Percentiles rank a stretch among this genome's conserved stretches.
phyloP scores from a whole-genome alignment of 2,797 vertebrate species.

The Enteromius anoplus region DNA sequence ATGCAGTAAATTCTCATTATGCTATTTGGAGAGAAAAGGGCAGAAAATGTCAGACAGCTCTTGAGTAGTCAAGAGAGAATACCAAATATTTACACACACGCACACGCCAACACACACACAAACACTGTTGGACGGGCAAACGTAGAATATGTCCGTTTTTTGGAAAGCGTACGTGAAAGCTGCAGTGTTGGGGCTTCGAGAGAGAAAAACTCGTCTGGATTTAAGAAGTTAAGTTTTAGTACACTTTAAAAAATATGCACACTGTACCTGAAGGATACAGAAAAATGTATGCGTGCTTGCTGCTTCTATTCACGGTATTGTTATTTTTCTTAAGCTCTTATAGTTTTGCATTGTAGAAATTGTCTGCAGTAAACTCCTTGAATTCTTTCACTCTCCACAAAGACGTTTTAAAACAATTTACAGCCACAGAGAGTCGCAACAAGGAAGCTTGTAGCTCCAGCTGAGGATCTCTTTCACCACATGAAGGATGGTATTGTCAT shows the following conservation, averaged over 20 bases:
- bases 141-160: slow-evolving; percentile 52
- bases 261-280: slow-evolving; percentile 26
- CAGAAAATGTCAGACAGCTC: slow-evolving; percentile 53
- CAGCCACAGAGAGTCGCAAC: slow-evolving; percentile 70
- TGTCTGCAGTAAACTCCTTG: neutral
- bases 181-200: slow-evolving; percentile 34
- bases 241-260: slow-evolving; percentile 28
- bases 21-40: slow-evolving; percentile 58
- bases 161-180: slow-evolving; percentile 38
- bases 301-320: slow-evolving; percentile 1
- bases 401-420: slow-evolving; percentile 71
- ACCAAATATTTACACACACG: slow-evolving; percentile 34
- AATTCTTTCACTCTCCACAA: slow-evolving; percentile 51
- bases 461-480: slow-evolving; percentile 63
- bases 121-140: slow-evolving; percentile 51
- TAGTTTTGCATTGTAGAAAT: neutral
- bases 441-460: slow-evolving; percentile 63
- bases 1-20: slow-evolving; percentile 64
- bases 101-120: slow-evolving; percentile 13
- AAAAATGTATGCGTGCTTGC: neutral
- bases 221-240: slow-evolving; percentile 37
- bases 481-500: slow-evolving; percentile 63
- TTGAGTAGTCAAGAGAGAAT: slow-evolving; percentile 39
- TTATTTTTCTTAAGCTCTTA: neutral
- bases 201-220: slow-evolving; percentile 23